phyloP scores from a whole-genome alignment of 2,797 vertebrate genomes.

The Rhinella marina region DNA sequence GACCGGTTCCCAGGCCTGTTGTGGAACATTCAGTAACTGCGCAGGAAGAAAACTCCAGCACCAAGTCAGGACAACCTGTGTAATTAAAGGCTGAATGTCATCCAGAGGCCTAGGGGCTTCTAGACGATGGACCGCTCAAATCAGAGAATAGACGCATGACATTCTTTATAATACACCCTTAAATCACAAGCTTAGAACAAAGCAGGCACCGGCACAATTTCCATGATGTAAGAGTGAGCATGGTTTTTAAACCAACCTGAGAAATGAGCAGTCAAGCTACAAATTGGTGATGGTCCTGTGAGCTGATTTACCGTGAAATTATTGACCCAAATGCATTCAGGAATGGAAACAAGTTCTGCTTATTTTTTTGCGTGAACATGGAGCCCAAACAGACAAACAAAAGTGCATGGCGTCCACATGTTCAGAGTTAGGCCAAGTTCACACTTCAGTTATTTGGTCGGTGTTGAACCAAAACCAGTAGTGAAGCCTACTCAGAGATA shows the following conservation, averaged over 20 bases:
- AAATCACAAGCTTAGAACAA: neutral
- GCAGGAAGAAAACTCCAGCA: slow-evolving; percentile 1
- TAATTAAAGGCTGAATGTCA: slow-evolving; percentile 39
- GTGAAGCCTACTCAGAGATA: too few species aligned
- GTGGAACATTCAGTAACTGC: slow-evolving; percentile 27
- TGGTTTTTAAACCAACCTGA: neutral
- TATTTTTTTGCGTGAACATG: neutral
- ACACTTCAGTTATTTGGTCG: too few species aligned
- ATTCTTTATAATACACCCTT: neutral
- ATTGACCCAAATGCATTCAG: neutral
- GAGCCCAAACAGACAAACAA: neutral
- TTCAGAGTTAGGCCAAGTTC: neutral
- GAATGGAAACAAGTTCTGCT: neutral
- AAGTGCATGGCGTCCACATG: neutral
- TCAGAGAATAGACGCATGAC: neutral
- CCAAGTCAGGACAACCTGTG: slow-evolving; percentile 37
- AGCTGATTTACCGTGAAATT: neutral
- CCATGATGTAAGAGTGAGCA: neutral
- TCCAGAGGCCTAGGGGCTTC: slow-evolving; percentile 23
- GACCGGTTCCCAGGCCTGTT: slow-evolving; percentile 31
- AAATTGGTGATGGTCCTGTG: neutral
- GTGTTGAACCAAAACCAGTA: too few species aligned
- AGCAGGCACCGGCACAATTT: neutral
- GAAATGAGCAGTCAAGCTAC: neutral
- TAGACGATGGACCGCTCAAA: neutral